Percentiles rank a stretch among this genome's conserved stretches.
These are phyloP conservation scores for Nasonia longicornis DNA, from an alignment of 1,140 invertebrate species.

Conservation along the genomic window DNA sequence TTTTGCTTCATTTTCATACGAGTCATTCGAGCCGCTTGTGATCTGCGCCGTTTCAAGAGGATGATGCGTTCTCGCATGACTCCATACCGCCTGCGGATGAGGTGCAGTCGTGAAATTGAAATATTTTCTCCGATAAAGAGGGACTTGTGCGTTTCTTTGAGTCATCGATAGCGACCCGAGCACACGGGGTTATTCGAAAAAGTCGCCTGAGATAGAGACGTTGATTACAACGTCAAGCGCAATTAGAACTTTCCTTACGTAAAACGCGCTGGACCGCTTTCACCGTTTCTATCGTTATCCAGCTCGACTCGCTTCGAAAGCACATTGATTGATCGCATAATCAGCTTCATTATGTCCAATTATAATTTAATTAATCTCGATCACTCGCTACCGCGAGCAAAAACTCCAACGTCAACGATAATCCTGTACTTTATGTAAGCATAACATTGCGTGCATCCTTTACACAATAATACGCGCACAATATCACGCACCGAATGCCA, in stretches of 20 bases:
- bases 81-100: neutral
- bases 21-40: constrained; percentile 6
- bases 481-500: neutral
- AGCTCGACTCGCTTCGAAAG: neutral
- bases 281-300: neutral
- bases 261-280: neutral
- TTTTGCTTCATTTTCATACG: constrained; percentile 17
- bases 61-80: neutral
- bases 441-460: neutral
- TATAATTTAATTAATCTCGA: constrained; percentile 1
- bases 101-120: neutral
- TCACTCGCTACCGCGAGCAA: neutral
- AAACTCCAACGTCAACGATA: too few species aligned
- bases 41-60: neutral
- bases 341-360: constrained; percentile 1
- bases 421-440: neutral
- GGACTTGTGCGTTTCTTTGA: neutral
- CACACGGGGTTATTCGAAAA: neutral
- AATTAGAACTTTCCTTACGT: neutral
- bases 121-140: neutral
- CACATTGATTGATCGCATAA: neutral
- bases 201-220: neutral
- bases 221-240: neutral
- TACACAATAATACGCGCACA: neutral
- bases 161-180: neutral